Evolutionary conservation across 1,140 invertebrate genomes (phyloP).

Genomic region (Pristionchus pacificus): DNA sequence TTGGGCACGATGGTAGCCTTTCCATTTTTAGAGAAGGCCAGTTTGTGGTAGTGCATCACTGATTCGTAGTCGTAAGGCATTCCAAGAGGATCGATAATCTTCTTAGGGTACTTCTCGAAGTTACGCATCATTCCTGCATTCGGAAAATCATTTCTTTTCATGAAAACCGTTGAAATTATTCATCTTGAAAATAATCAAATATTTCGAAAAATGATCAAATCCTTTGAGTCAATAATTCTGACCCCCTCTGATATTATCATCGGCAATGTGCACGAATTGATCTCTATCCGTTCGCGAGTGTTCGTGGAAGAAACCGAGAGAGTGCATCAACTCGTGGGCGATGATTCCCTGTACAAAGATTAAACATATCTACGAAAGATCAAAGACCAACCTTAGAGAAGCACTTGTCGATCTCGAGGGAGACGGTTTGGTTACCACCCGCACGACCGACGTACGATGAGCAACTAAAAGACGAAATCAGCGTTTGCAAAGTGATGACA

Average conservation of each 20-base stretch:
- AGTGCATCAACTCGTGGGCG: slow-evolving; percentile 54
- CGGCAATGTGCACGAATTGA: slow-evolving; percentile 51
- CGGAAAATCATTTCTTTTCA: too few species aligned
- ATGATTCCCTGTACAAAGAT: slow-evolving; percentile 44
- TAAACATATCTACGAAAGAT: not conserved
- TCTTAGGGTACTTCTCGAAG: slow-evolving; percentile 56
- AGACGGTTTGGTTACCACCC: slow-evolving; percentile 56
- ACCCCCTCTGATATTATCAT: slow-evolving; percentile 56
- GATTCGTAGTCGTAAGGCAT: slow-evolving; percentile 57
- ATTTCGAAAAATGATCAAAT: too few species aligned
- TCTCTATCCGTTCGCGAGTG: slow-evolving; percentile 55
- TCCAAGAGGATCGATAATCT: slow-evolving; percentile 54
- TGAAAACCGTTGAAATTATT: too few species aligned
- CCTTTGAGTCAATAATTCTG: slow-evolving; percentile 9
- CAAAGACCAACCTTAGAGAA: slow-evolving; percentile 54
- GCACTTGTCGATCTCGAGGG: slow-evolving; percentile 56
- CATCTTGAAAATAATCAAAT: too few species aligned
- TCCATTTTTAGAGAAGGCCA: slow-evolving; percentile 55
- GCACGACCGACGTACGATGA: slow-evolving; percentile 56
- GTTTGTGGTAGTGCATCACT: slow-evolving; percentile 56
- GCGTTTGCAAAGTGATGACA: slow-evolving; percentile 6
- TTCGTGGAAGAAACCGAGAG: slow-evolving; percentile 55
- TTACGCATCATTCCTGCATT: slow-evolving; percentile 56
- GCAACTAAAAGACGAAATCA: slow-evolving; percentile 39
- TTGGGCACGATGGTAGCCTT: slow-evolving; percentile 11